Evolutionary conservation across 2,888 invertebrate species (phyloP), one percentile per base, ranked within the genome.

Genomic region (Napeogenes sylphis): DNA sequence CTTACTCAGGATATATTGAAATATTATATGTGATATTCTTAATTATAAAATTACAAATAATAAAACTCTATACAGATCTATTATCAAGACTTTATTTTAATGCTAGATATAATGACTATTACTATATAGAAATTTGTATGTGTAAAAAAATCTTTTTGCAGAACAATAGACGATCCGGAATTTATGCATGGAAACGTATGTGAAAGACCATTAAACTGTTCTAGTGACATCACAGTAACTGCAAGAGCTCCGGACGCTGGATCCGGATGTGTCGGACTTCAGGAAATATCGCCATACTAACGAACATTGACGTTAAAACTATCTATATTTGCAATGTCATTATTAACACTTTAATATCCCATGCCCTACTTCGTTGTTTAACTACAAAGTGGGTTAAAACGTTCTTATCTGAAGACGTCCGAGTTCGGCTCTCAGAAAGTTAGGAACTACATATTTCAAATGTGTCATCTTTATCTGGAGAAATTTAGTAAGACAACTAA

Each of bases 251-350:
- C 81, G 81, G 84, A 81, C 72, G 21, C 76, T 73, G 68, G 75
- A 77, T 76, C 79, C 84, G 87, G 87, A 87, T 75, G 76, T 78
- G 82, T 83, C 80, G 77, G 71, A 70, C 71, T 75, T 79, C 79
- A 77, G 84, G 83, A 84, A 81, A 73, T 68, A 62, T 71, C 68
- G 61, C 21, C 21, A 21, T 35, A 54, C 61, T 53, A 21, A 56
- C 60, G 38, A 57, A 63, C 42, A 51, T 63, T 62, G 56, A 59
- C 56, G 32, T 54, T 63, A 45, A 63, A 57, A 46, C 53, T 60
- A 60, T 60, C n/a, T 8, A 51, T 30, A 30, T 51, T 51, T 51
- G 51, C 51, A 10, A 51, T 4, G 51, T 51, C 30, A 51, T 42
- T 42, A 30, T 10, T 30, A 51, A 2, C 6, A 14, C 47, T 47